Evolutionary conservation across 2,113 vertebrate genomes (phyloP).

Genomic region (Pedetes capensis): DNA sequence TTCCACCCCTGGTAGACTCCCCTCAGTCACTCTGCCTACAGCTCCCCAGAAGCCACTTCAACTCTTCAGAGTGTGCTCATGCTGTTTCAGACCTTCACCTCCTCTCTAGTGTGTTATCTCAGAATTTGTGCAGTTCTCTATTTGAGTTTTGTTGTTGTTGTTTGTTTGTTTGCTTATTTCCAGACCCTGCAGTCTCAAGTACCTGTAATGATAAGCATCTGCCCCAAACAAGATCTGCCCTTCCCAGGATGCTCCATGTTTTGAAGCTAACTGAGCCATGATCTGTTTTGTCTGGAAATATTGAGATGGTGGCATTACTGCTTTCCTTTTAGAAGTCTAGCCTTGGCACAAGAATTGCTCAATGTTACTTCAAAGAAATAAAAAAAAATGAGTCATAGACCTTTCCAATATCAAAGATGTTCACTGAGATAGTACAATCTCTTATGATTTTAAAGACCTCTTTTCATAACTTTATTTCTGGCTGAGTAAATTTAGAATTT

Average conservation of each 20-base stretch:
- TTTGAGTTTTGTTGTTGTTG: not conserved
- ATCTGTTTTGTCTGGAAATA: not conserved
- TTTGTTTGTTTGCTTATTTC: not conserved
- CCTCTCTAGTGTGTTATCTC: not conserved
- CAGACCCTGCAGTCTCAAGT: not conserved
- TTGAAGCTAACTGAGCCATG: not conserved
- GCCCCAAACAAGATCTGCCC: not conserved
- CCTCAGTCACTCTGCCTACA: not conserved
- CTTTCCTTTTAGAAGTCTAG: conserved; percentile 30
- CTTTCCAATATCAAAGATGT: not conserved
- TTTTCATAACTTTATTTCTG: conserved; percentile 72
- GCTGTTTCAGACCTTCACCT: not conserved
- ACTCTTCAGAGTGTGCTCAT: not conserved
- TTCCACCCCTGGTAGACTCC: not conserved
- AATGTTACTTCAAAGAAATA: not conserved
- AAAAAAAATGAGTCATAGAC: not conserved
- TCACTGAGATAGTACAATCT: not conserved
- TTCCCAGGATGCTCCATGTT: not conserved
- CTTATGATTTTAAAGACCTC: conserved; percentile 52
- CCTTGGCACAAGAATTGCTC: not conserved
- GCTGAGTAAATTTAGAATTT: conserved; percentile 76
- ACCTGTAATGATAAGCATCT: not conserved
- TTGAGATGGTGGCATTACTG: not conserved
- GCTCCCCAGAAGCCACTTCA: not conserved
- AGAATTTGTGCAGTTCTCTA: not conserved